phyloP scores from a whole-genome alignment of 2,888 invertebrate genomes.

The Drosophila formosana region DNA sequence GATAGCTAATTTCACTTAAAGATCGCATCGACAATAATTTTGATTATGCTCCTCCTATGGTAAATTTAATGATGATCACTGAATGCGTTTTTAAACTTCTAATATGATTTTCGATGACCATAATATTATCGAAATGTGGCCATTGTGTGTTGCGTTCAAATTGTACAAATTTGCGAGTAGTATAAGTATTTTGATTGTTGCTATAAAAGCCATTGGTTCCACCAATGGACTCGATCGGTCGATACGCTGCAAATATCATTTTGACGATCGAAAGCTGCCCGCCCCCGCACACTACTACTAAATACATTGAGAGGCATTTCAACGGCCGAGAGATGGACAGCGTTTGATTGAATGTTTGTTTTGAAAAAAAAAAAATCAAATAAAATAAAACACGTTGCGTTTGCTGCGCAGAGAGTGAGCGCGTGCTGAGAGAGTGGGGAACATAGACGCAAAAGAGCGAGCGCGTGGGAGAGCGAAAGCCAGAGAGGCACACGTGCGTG shows the following conservation, averaged over 20 bases:
- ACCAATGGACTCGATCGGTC: constrained; percentile 12
- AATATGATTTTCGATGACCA: constrained; percentile 18
- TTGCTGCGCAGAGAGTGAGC: constrained; percentile 7
- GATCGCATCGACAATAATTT: neutral
- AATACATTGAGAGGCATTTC: neutral
- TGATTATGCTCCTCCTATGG: constrained; percentile 9
- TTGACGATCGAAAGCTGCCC: constrained; percentile 59
- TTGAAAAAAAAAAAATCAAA: constrained; percentile 42
- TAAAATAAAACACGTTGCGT: constrained; percentile 28
- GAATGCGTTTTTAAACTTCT: constrained; percentile 31
- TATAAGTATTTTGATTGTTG: constrained; percentile 12
- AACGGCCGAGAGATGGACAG: constrained; percentile 19
- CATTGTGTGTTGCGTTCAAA: constrained; percentile 47
- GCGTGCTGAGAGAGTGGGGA: neutral
- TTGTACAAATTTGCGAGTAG: constrained; percentile 33
- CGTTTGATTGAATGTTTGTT: constrained; percentile 70
- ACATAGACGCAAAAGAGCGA: constrained; percentile 3
- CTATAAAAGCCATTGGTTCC: constrained; percentile 36
- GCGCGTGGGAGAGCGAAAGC: constrained; percentile 14
- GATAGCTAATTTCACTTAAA: neutral
- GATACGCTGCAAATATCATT: constrained; percentile 21
- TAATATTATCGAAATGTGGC: constrained; percentile 21
- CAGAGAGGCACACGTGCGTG: constrained; percentile 36
- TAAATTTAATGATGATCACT: constrained; percentile 39
- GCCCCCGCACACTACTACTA: constrained; percentile 53